Percentiles rank a stretch among this genome's conserved stretches.
Conservation (phyloP, 2,113 vertebrate species). For the Tachuris rubrigastra region DNA sequence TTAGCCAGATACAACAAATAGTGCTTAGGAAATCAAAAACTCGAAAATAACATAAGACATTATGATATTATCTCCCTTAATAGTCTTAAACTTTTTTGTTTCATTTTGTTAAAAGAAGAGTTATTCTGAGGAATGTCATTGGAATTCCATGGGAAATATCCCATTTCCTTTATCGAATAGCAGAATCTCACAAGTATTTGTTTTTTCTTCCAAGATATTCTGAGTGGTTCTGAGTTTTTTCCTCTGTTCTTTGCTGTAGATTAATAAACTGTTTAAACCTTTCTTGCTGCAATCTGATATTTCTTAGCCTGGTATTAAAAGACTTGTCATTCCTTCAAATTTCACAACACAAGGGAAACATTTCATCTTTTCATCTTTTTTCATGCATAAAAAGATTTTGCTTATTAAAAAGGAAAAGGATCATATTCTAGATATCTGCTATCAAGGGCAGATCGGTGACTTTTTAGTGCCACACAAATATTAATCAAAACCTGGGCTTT, state of each 20-base stretch:
- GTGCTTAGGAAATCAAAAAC: background rate
- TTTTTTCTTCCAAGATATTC: background rate
- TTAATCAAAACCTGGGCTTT: background rate
- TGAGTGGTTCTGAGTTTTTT: background rate
- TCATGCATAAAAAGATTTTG: background rate
- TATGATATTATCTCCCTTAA: background rate
- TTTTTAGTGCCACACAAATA: background rate
- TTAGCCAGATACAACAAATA: background rate
- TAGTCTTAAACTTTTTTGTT: background rate
- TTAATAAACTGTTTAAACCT: background rate
- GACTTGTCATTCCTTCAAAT: background rate
- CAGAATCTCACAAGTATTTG: background rate
- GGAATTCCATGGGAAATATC: background rate
- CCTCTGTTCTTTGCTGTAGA: background rate
- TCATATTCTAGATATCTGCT: background rate
- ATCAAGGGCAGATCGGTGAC: background rate
- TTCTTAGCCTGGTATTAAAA: background rate
- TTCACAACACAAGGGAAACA: background rate
- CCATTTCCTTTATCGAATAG: background rate
- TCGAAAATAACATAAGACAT: background rate
- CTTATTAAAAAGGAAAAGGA: background rate
- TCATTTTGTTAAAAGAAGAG: background rate
- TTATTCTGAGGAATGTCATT: background rate
- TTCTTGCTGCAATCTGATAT: background rate
- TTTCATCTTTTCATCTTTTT: background rate